Evolutionary conservation across 2,888 invertebrate species (phyloP), one percentile per base, ranked within the genome.

Genomic region (Bellardia pandia): DNA sequence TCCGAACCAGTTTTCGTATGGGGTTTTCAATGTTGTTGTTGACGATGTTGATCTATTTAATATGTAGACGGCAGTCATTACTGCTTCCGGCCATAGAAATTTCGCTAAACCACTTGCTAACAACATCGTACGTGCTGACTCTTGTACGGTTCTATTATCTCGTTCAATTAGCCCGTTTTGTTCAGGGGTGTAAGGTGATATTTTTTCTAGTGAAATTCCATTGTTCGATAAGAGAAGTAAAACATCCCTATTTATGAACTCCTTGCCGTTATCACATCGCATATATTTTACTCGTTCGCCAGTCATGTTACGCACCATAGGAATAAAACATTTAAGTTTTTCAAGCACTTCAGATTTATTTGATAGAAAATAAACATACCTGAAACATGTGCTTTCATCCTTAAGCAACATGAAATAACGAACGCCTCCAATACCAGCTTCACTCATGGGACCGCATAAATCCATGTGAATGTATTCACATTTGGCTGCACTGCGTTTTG

Each of bases 71-170:
- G 91, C 91, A 76, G 90, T 90, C n/a, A 89, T 89, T 0, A 92
- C 90, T 0, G 92, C 92, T 88, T 93, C 93, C 13, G 92, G 91
- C 93, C 92, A 93, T 5, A 92, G 79, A n/a, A 83, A 86, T 72
- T 89, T 89, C 7, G 68, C 16, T 3, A 91, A 33, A 0, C 89
- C 90, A 82, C 84, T 88, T 23, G 87, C 84, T 7, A 86, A 30
- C 5, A 88, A 42, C 85, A 87, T 88, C 23, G 88, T 86, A 37
- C 86, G 62, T 40, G 87, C 88, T 40, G 69, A 72, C 11, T 86
- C 81, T 58, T 75, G 74, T n/a, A 81, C 58, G 7, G 81, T 80
- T 42, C 80, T 75, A 40, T 76, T 85, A 42, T 80, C 79, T 8
- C 85, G 56, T 62, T 74, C 74, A 60, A 85, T 68, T 51, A 69